Evolutionary conservation across 2,113 vertebrate genomes (phyloP), one percentile per base, ranked within the genome.

Genomic region (Penelope pileata): DNA sequence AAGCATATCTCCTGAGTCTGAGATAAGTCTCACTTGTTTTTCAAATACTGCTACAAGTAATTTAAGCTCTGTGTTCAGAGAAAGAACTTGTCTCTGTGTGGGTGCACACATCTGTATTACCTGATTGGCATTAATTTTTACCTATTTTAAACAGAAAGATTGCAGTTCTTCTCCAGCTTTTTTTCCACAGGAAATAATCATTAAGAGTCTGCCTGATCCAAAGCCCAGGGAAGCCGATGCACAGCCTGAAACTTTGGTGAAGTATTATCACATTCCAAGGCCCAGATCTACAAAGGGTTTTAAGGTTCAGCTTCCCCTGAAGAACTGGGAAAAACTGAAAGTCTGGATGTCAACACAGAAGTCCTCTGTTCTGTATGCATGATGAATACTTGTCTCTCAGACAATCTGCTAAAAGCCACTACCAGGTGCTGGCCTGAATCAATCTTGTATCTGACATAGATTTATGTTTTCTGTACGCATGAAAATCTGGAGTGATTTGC

Each of bases 11-110:
- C 86, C 75, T 16, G 83, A 96, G 89, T 95, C 92, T 94, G 93
- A 97, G 95, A 96, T 95, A 96, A 77, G 85, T 97, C 94, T 96
- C 84, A 84, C 93, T 95, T 96, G 94, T 96, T 97, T 97, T 97
- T 96, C 96, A 95, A 96, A 93, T 74, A 88, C 53, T 0, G 5
- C 83, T 90, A 72, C 38, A 88, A 94, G 94, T 91, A 91, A 90
- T 92, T 93, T 89, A 94, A 77, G 17, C 81, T 79, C 81, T 69
- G 45, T 85, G 84, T 89, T 87, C 78, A 11, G 68, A 88, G 81
- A 84, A 81, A 94, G 56, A 93, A 76, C 67, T 76, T 81, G 70
- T 81, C 69, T 90, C 76, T 69, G 30, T 43, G 76, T 51, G 53
- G 54, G n/a, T 43, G 47, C 67, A 78, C 56, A 86, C 30, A 59